Evolutionary conservation across 2,113 vertebrate genomes (phyloP), one percentile per base, ranked within the genome.

Genomic region (Euleptes europaea): DNA sequence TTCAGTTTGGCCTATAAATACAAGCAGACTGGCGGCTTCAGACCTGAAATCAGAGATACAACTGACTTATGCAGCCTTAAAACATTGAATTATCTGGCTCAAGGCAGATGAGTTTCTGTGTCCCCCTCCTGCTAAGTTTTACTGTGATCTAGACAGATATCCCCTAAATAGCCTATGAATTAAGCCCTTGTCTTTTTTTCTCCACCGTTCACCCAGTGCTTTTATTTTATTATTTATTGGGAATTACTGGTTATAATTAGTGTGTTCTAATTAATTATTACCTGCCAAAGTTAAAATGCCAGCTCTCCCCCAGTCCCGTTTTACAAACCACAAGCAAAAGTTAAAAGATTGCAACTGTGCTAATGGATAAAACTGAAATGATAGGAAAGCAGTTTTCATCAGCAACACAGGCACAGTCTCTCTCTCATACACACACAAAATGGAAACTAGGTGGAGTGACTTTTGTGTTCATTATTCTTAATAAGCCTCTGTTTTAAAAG

Each of bases 171-270:
- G 44, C 12, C 42, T 47, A 73, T 21, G 38, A 38, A 85, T 85
- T 47, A 73, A 73, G 26, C 49, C 49, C n/a, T 73, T 78, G 70
- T 75, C 33, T 38, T 38, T 4, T 44, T 21, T 70, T 70, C n/a
- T 70, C 35, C 78, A 51, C 26, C 71, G 31, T 28, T 63, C 67
- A 42, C 23, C 54, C 54, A 77, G 21, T 85, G 42, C 40, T 65
- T 80, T 80, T 85, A 73, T 79, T 78, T 78, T 71, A 85, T 85
- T 85, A 85, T 63, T 85, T 85, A 85, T 85, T 85, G 14, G 69
- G 23, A 73, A 65, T 80, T 14, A 85, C 73, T 80, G 69, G 84
- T 80, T 23, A 44, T 85, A 85, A 85, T 85, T 79, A 78, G 67
- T 17, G 72, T 38, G 54, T 57, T 49, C 77, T 85, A 85, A 73